phyloP scores from a whole-genome alignment of 2,113 vertebrate species.

The Corydoras sp. region DNA sequence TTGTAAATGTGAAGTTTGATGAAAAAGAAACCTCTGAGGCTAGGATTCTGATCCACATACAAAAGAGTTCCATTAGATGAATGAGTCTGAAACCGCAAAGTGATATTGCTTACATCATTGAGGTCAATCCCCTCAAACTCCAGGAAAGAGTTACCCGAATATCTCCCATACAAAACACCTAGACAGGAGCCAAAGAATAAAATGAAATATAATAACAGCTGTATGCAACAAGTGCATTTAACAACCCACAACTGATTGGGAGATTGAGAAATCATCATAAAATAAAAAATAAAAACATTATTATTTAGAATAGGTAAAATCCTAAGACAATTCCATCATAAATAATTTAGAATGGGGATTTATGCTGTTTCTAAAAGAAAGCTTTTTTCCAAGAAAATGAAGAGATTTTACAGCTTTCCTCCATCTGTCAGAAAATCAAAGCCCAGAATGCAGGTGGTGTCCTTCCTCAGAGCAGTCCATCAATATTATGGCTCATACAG shows the following conservation, averaged over 20 bases:
- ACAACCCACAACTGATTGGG: no score
- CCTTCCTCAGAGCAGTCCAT: conserved; percentile 22
- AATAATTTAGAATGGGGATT: no score
- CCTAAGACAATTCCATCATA: no score
- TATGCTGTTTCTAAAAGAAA: no score
- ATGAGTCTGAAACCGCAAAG: conserved; percentile 69
- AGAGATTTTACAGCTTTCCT: no score
- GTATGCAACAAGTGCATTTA: no score
- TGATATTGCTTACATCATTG: conserved; percentile 60
- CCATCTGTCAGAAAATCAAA: no score
- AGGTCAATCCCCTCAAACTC: conserved; percentile 72
- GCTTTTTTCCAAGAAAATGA: no score
- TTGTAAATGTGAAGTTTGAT: conserved; percentile 69
- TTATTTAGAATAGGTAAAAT: no score
- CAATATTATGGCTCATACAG: conserved; percentile 25
- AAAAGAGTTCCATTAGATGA: conserved; percentile 66
- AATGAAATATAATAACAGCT: neutral
- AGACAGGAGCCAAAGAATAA: conserved; percentile 25
- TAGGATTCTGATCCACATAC: conserved; percentile 62
- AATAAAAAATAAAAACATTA: no score
- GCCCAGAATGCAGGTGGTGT: neutral
- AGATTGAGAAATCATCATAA: no score
- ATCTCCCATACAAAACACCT: conserved; percentile 64
- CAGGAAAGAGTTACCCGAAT: conserved; percentile 71
- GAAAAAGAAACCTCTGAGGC: conserved; percentile 54